Percentiles rank a stretch among this genome's conserved stretches.
Conservation (phyloP, 2,797 vertebrate genomes). For the Cyclura pinguis region DNA sequence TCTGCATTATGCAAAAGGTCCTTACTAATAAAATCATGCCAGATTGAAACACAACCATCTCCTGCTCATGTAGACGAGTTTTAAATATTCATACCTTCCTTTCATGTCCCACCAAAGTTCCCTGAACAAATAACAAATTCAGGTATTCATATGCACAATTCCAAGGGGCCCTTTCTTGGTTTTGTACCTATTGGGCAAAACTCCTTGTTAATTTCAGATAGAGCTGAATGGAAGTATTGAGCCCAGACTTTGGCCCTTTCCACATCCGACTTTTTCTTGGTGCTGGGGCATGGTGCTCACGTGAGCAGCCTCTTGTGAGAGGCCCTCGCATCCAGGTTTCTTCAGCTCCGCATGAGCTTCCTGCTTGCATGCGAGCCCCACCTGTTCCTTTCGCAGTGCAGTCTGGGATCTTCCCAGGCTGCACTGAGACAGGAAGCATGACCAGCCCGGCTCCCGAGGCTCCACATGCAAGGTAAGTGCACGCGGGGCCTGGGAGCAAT, state of each 20-base stretch:
- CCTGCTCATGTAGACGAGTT: background rate
- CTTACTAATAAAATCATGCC: background rate
- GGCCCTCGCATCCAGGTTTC: no score
- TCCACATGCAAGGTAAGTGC: no score
- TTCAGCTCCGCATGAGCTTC: no score
- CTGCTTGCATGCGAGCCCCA: no score
- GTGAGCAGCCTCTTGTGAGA: no score
- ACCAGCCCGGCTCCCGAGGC: no score
- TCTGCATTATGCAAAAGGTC: slow-evolving; percentile 1
- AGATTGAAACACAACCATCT: background rate
- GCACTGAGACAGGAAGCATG: no score
- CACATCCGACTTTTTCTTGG: no score
- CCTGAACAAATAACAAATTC: background rate
- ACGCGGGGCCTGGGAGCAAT: no score
- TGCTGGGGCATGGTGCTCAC: no score
- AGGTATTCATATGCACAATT: background rate
- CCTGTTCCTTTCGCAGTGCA: no score
- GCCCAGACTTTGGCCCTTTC: background rate
- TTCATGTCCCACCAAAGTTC: background rate
- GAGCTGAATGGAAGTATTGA: background rate
- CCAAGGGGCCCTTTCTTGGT: slow-evolving; percentile 1
- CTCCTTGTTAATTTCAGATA: background rate
- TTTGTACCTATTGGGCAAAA: background rate
- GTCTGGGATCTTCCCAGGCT: no score
- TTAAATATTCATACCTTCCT: background rate